Percentiles rank a stretch among this genome's conserved stretches.
phyloP scores from a whole-genome alignment of 2,113 vertebrate species.

The Mesoclemmys tuberculata region DNA sequence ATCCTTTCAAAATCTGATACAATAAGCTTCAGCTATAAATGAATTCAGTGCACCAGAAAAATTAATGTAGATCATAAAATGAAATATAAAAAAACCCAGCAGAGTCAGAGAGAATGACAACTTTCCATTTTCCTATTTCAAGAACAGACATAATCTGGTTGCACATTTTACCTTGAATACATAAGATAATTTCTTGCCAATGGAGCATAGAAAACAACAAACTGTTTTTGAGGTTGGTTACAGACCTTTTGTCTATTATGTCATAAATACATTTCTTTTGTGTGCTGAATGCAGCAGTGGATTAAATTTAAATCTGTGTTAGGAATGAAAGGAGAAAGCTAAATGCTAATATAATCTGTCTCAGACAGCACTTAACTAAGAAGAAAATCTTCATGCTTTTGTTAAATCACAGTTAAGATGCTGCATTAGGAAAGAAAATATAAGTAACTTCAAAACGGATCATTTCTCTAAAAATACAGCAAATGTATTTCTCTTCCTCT shows the following conservation, averaged over 20 bases:
- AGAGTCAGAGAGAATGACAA: background rate
- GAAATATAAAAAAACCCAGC: background rate
- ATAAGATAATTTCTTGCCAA: background rate
- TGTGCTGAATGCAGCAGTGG: background rate
- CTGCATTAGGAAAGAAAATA: accelerated
- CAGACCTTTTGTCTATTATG: background rate
- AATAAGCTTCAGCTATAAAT: background rate
- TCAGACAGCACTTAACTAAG: background rate
- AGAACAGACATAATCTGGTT: background rate
- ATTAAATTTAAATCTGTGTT: background rate
- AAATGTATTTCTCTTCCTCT: background rate
- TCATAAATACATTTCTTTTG: background rate
- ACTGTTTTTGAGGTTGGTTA: background rate
- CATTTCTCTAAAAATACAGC: background rate
- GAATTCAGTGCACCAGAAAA: background rate
- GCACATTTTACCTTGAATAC: background rate
- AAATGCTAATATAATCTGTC: background rate
- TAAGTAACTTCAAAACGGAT: background rate
- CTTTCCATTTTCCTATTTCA: background rate
- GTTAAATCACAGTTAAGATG: background rate
- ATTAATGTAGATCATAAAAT: background rate
- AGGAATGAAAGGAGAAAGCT: background rate
- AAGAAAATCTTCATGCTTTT: background rate
- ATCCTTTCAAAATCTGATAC: background rate
- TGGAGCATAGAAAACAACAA: background rate